These are phyloP conservation scores for Drosophila pallidifrons DNA, from an alignment of 1,140 invertebrate species.

Conservation along the genomic window DNA sequence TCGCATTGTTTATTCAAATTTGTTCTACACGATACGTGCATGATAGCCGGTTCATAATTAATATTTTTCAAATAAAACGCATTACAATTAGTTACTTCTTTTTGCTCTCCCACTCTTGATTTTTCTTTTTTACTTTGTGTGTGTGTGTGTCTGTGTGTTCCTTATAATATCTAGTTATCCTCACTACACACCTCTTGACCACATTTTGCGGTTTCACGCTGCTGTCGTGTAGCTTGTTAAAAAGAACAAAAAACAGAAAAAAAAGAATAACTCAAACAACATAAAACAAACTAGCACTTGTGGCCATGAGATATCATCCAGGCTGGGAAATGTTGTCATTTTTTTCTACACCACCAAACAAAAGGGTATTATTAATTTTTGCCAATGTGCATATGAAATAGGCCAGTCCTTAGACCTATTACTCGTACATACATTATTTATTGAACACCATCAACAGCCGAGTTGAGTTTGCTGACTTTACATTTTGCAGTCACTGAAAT, in stretches of 20 bases:
- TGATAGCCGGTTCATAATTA: constrained; percentile 63
- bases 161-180: constrained; percentile 29
- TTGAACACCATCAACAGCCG: background rate
- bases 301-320: too few relatives aligned
- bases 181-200: constrained; percentile 20
- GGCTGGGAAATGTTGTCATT: too few relatives aligned
- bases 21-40: constrained; percentile 20
- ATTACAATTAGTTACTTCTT: constrained; percentile 65
- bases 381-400: too few relatives aligned
- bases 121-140: constrained; percentile 3
- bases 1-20: background rate
- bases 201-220: constrained; percentile 70
- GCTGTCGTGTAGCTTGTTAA: constrained; percentile 72
- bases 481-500: too few relatives aligned
- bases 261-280: too few relatives aligned
- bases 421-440: too few relatives aligned
- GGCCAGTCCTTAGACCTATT: too few relatives aligned
- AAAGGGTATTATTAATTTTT: too few relatives aligned
- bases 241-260: too few relatives aligned
- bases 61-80: constrained; percentile 77
- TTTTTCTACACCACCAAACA: too few relatives aligned
- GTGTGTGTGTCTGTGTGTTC: constrained; percentile 24
- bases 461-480: too few relatives aligned
- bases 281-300: too few relatives aligned
- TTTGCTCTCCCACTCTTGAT: background rate